Evolutionary conservation across 2,797 vertebrate genomes (phyloP).

Genomic region (Knipowitschia caucasica): DNA sequence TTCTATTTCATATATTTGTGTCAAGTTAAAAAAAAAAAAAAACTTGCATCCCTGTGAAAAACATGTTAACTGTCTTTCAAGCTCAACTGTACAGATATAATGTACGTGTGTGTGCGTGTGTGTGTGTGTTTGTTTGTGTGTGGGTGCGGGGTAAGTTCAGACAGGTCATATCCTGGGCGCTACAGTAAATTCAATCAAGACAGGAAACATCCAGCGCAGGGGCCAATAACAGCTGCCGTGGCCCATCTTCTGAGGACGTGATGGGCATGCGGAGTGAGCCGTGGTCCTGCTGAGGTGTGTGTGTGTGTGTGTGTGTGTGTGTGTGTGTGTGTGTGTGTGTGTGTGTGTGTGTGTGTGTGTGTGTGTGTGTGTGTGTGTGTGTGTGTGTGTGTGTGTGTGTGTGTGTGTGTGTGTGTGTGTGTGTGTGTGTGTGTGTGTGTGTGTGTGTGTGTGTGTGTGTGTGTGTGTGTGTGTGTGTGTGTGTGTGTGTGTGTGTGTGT

Average conservation of each 20-base stretch:
- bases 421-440: slow-evolving; percentile 1
- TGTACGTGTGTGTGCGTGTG: too few relatives aligned
- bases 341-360: slow-evolving; percentile 1
- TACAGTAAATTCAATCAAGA: slow-evolving; percentile 71
- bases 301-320: slow-evolving; percentile 11
- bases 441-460: slow-evolving; percentile 7
- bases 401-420: slow-evolving; percentile 5
- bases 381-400: slow-evolving; percentile 9
- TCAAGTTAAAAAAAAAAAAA: too few relatives aligned
- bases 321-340: slow-evolving; percentile 5
- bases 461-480: slow-evolving; percentile 9
- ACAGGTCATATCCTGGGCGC: slow-evolving; percentile 59
- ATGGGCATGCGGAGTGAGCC: slow-evolving; percentile 36
- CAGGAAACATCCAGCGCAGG: slow-evolving; percentile 57
- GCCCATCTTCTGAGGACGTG: slow-evolving; percentile 36
- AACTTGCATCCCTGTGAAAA: too few relatives aligned
- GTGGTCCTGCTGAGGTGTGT: slow-evolving; percentile 10
- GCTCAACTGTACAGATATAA: too few relatives aligned
- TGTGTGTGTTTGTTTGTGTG: too few relatives aligned
- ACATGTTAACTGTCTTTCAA: too few relatives aligned
- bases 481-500: slow-evolving; percentile 5
- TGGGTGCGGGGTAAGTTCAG: slow-evolving; percentile 14
- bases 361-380: slow-evolving; percentile 7
- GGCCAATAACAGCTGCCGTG: slow-evolving; percentile 49
- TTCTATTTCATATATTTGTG: too few relatives aligned